A percentile compares a stretch with the other conserved stretches of the same genome.
phyloP scores from a whole-genome alignment of 2,797 vertebrate species.

The Siniperca obscura region DNA sequence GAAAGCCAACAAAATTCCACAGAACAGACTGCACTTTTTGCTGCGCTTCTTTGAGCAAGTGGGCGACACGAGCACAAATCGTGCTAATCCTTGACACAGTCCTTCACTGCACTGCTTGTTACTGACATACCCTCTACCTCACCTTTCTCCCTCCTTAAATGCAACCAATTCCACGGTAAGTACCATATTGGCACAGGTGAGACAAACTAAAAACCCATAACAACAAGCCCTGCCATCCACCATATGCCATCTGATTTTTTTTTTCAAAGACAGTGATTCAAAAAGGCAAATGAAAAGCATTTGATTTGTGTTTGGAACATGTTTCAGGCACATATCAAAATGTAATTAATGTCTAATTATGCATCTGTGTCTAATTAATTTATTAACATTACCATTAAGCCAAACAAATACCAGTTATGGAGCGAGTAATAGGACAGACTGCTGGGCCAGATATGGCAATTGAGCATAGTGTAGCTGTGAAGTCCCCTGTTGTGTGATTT shows the following conservation, averaged over 20 bases:
- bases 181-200: slow-evolving; percentile 16
- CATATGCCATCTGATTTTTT: too few relatives aligned
- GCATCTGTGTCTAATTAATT: neutral
- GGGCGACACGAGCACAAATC: slow-evolving; percentile 16
- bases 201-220: slow-evolving; percentile 16
- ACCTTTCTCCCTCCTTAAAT: slow-evolving; percentile 30
- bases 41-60: slow-evolving; percentile 11
- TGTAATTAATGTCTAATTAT: neutral
- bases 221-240: neutral
- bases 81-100: slow-evolving; percentile 42
- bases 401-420: neutral
- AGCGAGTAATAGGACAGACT: slow-evolving; percentile 3
- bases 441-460: slow-evolving; percentile 35
- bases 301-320: neutral
- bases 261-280: neutral
- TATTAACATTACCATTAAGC: slow-evolving; percentile 2
- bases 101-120: slow-evolving; percentile 29
- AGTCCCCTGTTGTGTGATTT: slow-evolving; percentile 49
- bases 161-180: slow-evolving; percentile 12
- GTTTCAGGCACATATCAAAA: neutral
- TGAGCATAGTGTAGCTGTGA: slow-evolving; percentile 34
- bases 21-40: neutral
- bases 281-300: neutral
- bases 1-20: neutral
- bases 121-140: slow-evolving; percentile 19